Evolutionary conservation across 2,113 vertebrate species (phyloP).

Genomic region (Chionis minor): DNA sequence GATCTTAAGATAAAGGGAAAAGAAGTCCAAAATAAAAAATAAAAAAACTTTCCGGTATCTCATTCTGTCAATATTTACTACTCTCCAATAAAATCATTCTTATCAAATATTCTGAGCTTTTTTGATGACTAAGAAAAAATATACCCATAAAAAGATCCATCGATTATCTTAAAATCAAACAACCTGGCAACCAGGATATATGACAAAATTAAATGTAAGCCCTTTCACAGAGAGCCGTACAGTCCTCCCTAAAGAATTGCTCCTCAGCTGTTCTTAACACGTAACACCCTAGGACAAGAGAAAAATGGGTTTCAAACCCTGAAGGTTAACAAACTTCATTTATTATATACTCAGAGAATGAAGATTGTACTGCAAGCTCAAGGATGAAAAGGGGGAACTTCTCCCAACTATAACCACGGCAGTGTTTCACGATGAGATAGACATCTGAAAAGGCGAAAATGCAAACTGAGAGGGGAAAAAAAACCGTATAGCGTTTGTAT

Average conservation of each 20-base stretch:
- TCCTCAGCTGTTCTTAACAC: not conserved
- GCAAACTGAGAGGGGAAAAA: not conserved
- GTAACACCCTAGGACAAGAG: not conserved
- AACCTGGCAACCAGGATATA: not conserved
- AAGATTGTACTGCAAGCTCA: not conserved
- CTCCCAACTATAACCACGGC: not conserved
- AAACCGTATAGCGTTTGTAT: not conserved
- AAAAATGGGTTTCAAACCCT: conserved; percentile 31
- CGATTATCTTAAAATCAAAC: conserved; percentile 52
- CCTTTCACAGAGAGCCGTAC: not conserved
- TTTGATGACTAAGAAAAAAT: conserved; percentile 39
- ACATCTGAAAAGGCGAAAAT: conserved; percentile 14
- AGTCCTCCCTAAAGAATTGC: not conserved
- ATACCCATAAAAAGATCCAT: conserved; percentile 9
- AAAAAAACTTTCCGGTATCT: not conserved
- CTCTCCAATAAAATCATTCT: conserved; percentile 19
- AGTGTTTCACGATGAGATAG: not conserved
- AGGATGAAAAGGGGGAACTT: not conserved
- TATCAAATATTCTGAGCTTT: conserved; percentile 46
- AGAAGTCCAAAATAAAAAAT: not conserved
- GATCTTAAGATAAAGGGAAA: not conserved
- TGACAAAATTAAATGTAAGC: conserved; percentile 27
- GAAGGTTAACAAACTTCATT: conserved; percentile 50
- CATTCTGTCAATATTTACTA: conserved; percentile 6
- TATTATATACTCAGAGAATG: not conserved